Base-by-base conservation (phyloP, 92 coral and sea anemone genomes). In the Nematostella vectensis region DNA sequence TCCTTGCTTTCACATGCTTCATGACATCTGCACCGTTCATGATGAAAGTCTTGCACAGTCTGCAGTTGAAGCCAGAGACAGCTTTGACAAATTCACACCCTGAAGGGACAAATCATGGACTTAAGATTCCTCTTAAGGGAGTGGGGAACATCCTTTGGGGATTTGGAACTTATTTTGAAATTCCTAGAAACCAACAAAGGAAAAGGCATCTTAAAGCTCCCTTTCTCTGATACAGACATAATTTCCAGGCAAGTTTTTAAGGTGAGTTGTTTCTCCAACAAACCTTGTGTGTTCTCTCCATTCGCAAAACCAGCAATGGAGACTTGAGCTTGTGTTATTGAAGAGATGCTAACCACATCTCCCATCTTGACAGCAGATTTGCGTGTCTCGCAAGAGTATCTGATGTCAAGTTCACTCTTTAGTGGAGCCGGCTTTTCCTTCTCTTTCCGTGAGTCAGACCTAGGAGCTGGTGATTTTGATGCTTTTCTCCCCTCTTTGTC, bases 41-140 rank as follows among this genome's bases (percentile, higher is more conserved):
- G 21, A 93, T 78, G 51, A 93, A 93, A 25, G 73, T 37, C 48
- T 78, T 82, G 59, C 99, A 93, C 25, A 93, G 76, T 43, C 95
- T 96, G 38, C 99, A 93, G 50, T 87, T 88, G 73, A 93, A 93
- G n/a, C 99, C 99, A 29, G 99, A 79, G 37, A 93, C 89, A 11
- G 99, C 96, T 75, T 93, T 93, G 10, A 93, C 96, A 78, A 93
- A 93, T 36, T 93, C 99, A 67, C 96, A 93, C 27, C 99, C 99
- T 93, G 61, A 53, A 4, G 18, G 6, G 40, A 33, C 15, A 33
- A 15, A 33, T n/a, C n/a, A n/a, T n/a, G n/a, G n/a, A n/a, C n/a
- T n/a, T n/a, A n/a, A n/a, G n/a, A n/a, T n/a, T n/a, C n/a, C n/a
- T n/a, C n/a, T n/a, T n/a, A n/a, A n/a, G n/a, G n/a, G n/a, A n/a